These are phyloP conservation scores for Hydriomena furcata DNA, from an alignment of 2,888 invertebrate species.

Conservation along the genomic window DNA sequence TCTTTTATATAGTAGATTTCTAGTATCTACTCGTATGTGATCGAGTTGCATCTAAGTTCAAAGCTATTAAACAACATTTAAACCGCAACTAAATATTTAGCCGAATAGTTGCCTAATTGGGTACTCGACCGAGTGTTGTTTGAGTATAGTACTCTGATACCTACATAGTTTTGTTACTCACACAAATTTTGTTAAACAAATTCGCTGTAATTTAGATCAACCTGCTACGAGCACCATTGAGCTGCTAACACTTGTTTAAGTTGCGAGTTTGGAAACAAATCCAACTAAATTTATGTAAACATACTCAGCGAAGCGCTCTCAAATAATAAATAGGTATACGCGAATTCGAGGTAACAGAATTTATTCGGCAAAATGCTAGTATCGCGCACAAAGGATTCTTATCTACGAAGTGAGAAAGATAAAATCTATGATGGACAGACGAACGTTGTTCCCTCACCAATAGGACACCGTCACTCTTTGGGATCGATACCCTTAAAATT, in stretches of 20 bases:
- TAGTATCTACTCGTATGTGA: too few species aligned
- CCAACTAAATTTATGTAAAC: slow-evolving; percentile 11
- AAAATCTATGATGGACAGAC: too few species aligned
- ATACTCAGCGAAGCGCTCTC: slow-evolving; percentile 1
- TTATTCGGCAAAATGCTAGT: not conserved
- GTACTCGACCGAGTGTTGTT: slow-evolving; percentile 7
- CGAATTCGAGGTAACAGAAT: not conserved
- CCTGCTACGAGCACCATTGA: slow-evolving; percentile 19
- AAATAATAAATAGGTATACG: slow-evolving; percentile 6
- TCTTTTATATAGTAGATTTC: too few species aligned
- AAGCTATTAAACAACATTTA: slow-evolving; percentile 2
- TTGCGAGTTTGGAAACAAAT: slow-evolving; percentile 19
- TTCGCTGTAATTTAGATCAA: slow-evolving; percentile 36
- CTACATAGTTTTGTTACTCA: slow-evolving; percentile 21
- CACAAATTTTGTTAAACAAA: slow-evolving; percentile 28
- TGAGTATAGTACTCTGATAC: slow-evolving; percentile 3
- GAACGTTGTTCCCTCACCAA: too few species aligned
- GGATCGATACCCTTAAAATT: too few species aligned
- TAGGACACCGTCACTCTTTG: too few species aligned
- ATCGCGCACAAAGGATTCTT: too few species aligned
- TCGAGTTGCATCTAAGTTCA: too few species aligned
- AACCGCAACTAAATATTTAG: slow-evolving; percentile 5
- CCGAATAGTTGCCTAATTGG: slow-evolving; percentile 13
- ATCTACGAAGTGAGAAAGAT: too few species aligned
- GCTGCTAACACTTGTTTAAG: slow-evolving; percentile 22